These are phyloP conservation scores for Drosophila bocqueti DNA, from an alignment of 1,140 invertebrate genomes.

Conservation along the genomic window DNA sequence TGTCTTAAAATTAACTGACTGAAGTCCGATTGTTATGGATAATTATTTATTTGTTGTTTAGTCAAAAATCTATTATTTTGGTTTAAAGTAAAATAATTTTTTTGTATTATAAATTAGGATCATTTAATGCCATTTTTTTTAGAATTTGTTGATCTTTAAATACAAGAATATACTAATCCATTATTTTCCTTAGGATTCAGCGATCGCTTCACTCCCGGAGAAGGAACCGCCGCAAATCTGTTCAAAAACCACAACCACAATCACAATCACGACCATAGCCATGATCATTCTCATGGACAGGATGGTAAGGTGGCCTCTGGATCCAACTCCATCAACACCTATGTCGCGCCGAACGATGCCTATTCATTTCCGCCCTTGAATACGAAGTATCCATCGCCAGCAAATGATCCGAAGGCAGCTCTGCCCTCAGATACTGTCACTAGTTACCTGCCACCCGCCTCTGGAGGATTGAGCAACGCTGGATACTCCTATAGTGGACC, in stretches of 20 bases:
- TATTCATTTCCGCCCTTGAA: constrained; percentile 80
- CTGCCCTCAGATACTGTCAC: constrained; percentile 59
- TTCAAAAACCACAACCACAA: constrained; percentile 60
- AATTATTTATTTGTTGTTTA: neutral
- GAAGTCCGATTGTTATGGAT: too few relatives aligned
- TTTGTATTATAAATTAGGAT: neutral
- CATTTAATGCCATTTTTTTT: neutral
- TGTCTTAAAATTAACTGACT: neutral
- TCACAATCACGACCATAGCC: constrained; percentile 37
- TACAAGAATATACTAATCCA: neutral
- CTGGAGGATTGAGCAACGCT: constrained; percentile 57
- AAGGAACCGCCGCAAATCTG: constrained; percentile 66
- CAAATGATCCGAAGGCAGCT: constrained; percentile 62
- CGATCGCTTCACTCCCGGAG: constrained; percentile 76
- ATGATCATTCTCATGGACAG: constrained; percentile 44
- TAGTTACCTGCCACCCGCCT: constrained; percentile 77
- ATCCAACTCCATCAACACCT: constrained; percentile 61
- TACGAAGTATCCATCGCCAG: constrained; percentile 70
- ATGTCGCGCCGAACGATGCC: constrained; percentile 61
- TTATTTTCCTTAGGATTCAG: constrained; percentile 32
- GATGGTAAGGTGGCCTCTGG: constrained; percentile 58
- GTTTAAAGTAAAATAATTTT: too few relatives aligned
- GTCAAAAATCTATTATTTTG: neutral
- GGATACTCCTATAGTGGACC: constrained; percentile 65
- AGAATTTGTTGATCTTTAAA: neutral